Evolutionary conservation across 2,113 vertebrate genomes (phyloP).

Genomic region (Urocitellus parryii): DNA sequence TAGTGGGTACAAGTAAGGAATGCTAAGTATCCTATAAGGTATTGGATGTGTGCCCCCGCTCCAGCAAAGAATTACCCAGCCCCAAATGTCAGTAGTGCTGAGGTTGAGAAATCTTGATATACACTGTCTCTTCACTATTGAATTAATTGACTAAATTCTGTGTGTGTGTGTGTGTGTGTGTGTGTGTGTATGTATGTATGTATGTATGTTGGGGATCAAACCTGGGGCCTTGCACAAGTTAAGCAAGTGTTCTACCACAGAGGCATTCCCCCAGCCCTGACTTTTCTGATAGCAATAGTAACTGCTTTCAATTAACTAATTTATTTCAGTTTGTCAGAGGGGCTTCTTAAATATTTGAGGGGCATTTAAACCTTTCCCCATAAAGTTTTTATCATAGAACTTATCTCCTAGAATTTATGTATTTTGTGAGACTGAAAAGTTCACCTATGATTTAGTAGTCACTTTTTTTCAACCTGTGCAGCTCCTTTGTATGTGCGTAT

Average conservation of each 20-base stretch:
- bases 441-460: neutral
- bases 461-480: neutral
- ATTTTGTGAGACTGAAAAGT: slow-evolving; percentile 12
- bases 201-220: neutral
- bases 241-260: neutral
- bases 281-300: slow-evolving; percentile 17
- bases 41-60: neutral
- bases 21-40: neutral
- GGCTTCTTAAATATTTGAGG: slow-evolving; percentile 40
- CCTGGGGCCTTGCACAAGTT: neutral
- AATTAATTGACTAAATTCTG: neutral
- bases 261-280: neutral
- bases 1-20: neutral
- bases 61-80: neutral
- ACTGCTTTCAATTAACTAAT: neutral
- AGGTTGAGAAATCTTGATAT: neutral
- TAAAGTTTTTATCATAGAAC: neutral
- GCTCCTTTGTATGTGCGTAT: too few species aligned
- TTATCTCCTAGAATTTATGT: slow-evolving; percentile 38
- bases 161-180: neutral
- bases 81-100: neutral
- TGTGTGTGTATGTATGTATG: neutral
- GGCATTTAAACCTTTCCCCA: neutral
- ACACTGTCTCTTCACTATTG: neutral
- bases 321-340: slow-evolving; percentile 42